phyloP scores from a whole-genome alignment of 2,113 vertebrate species.

The Platysteira castanea region DNA sequence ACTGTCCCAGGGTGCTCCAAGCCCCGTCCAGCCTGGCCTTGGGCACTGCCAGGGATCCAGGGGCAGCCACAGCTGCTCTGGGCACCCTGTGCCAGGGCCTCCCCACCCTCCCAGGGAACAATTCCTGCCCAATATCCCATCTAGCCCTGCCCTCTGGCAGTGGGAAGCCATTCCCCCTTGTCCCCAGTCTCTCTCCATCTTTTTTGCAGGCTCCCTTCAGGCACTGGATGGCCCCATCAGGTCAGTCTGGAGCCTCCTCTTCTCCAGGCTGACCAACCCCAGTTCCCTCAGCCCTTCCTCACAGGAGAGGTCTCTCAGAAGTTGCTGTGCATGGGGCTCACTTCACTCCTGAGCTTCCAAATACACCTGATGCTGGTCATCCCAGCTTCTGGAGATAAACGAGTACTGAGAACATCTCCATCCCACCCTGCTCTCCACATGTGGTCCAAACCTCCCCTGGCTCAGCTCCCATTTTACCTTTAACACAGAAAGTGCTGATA shows the following conservation, averaged over 20 bases:
- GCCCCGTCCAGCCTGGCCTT: background rate
- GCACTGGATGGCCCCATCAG: background rate
- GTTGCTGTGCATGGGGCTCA: background rate
- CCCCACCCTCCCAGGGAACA: accelerated
- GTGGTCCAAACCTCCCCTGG: background rate
- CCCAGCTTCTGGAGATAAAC: background rate
- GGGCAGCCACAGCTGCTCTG: background rate
- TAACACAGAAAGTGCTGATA: background rate
- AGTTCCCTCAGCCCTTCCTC: background rate
- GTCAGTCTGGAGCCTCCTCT: background rate
- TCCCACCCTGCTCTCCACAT: background rate
- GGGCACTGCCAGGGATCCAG: background rate
- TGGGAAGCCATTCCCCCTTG: too few species aligned
- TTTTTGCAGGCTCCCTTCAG: background rate
- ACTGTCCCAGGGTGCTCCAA: background rate
- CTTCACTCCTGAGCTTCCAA: background rate
- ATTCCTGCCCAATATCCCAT: too few species aligned
- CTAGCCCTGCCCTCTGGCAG: too few species aligned
- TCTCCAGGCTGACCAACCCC: background rate
- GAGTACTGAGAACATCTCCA: background rate
- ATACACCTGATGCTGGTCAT: background rate
- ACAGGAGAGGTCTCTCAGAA: background rate
- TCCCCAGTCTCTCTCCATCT: too few species aligned
- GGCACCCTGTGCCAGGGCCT: background rate
- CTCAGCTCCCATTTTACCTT: background rate